phyloP scores from a whole-genome alignment of 1,140 invertebrate species.

The Oreohelix idahoensis region DNA sequence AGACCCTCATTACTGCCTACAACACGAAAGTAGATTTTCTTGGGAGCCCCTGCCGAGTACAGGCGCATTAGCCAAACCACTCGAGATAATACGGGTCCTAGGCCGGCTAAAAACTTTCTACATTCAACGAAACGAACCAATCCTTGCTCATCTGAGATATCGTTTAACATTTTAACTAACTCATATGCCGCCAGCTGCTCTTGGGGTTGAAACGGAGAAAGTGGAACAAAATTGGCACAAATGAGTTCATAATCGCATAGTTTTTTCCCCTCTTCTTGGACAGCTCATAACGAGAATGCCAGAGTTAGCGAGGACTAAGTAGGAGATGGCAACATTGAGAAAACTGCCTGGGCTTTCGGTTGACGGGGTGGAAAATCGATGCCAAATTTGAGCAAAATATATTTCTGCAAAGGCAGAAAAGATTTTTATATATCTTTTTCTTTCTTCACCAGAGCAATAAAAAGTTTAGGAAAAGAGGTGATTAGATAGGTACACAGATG shows the following conservation, averaged over 20 bases:
- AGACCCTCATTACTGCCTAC: neutral
- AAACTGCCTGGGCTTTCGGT: neutral
- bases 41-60: neutral
- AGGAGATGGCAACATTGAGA: neutral
- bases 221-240: constrained; percentile 14
- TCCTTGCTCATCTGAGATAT: neutral
- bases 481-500: too few species aligned
- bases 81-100: neutral
- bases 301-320: neutral
- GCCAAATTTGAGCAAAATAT: neutral
- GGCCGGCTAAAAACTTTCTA: neutral
- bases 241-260: constrained; percentile 3
- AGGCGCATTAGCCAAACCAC: neutral
- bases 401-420: neutral
- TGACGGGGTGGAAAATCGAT: neutral
- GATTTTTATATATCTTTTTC: neutral
- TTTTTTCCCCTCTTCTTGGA: neutral
- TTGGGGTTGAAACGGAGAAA: neutral
- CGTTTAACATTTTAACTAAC: constrained; percentile 9
- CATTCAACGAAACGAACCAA: neutral
- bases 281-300: neutral
- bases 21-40: neutral
- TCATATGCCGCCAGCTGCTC: neutral
- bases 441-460: too few species aligned
- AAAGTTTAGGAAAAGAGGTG: too few species aligned